Base-by-base conservation (phyloP, 1,140 invertebrate species). In the Scaptomyza graminum region DNA sequence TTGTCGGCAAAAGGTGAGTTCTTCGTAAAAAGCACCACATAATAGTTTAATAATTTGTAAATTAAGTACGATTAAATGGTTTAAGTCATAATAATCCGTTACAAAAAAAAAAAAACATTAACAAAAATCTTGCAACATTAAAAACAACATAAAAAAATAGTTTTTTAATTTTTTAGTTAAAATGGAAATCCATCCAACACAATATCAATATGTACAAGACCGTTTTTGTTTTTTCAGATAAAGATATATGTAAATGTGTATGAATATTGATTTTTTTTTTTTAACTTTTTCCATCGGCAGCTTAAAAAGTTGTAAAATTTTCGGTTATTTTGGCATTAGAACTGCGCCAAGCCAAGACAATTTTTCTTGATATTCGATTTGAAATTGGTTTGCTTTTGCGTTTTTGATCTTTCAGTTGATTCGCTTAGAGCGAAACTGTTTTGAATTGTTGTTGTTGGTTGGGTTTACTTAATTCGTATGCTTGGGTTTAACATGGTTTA, bases 81-180 rank as follows among this genome's bases (percentile, higher is more conserved):
- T 75, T 51, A 31, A 62, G 37, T 56, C 46, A 31, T 52, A 75
- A 82, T 81, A 78, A 87, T 66, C 59, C 71, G 66, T 22, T 22
- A n/a, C n/a, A n/a, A 15, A 65, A 50, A 71, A 85, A 85, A 82
- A 85, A 82, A 88, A 85, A 85, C 78, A 31, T n/a, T n/a, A 31
- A 31, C 18, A 87, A 84, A 43, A 50, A 68, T 56, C 37, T 55
- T 55, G 56, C 52, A 75, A 71, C 62, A 75, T 84, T 85, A 82
- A 85, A 55, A 76, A 74, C 65, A 87, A 78, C 68, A 59, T 59
- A 72, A 28, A 52, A 31, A 41, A 64, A 18, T 34, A 52, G 8
- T 18, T 63, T 52, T n/a, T n/a, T n/a, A n/a, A n/a, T n/a, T n/a
- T n/a, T n/a, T n/a, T n/a, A n/a, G n/a, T n/a, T n/a, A n/a, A n/a